These are phyloP conservation scores for Leucophenga maculata DNA, from an alignment of 2,888 invertebrate species.

Conservation along the genomic window DNA sequence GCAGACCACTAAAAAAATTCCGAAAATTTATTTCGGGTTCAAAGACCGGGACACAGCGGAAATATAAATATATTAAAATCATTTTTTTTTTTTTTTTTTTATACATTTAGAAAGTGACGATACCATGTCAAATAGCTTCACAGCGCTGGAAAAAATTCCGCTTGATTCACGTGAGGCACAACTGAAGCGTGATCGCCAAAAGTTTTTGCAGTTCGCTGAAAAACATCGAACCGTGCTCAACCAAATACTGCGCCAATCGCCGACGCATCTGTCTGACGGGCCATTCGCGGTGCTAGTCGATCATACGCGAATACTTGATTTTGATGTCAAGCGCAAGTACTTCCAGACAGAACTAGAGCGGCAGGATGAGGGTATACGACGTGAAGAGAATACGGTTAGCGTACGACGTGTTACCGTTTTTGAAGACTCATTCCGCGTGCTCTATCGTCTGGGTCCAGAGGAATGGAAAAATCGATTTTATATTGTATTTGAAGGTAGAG, in stretches of 20 bases:
- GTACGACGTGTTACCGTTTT: constrained; percentile 88
- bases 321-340: constrained; percentile 90
- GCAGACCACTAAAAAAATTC: too few species aligned
- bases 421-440: constrained; percentile 90
- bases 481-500: constrained; percentile 89
- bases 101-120: neutral
- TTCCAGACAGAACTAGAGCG: constrained; percentile 90
- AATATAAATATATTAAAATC: too few species aligned
- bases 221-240: constrained; percentile 90
- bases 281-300: constrained; percentile 91
- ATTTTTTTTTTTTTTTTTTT: neutral
- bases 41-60: too few species aligned
- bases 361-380: constrained; percentile 83
- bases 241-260: constrained; percentile 88
- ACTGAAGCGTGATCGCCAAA: constrained; percentile 76
- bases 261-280: constrained; percentile 85
- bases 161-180: constrained; percentile 46
- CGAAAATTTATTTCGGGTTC: too few species aligned
- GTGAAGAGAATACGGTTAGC: constrained; percentile 90
- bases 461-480: constrained; percentile 95
- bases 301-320: constrained; percentile 89
- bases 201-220: constrained; percentile 84
- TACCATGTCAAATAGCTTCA: neutral
- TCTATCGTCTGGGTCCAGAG: constrained; percentile 85
- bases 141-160: neutral